Percentiles rank a stretch among this genome's conserved stretches.
Conservation (phyloP, 2,888 invertebrate species). For the Chalcosyrphus nemorum region DNA sequence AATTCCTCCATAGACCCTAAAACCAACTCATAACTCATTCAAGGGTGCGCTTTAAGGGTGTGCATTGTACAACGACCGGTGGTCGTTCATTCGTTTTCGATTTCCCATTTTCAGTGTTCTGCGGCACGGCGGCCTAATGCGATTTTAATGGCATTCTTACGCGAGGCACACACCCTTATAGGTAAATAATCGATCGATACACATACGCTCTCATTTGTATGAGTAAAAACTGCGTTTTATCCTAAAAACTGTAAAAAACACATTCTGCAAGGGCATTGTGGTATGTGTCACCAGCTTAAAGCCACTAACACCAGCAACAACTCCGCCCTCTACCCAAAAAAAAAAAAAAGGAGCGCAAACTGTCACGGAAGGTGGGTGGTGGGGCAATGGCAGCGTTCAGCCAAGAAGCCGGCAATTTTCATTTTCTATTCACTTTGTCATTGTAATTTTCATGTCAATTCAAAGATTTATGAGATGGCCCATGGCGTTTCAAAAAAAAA, state of each 20-base stretch:
- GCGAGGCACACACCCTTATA: slow-evolving; percentile 58
- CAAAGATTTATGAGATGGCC: slow-evolving; percentile 72
- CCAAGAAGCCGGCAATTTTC: slow-evolving; percentile 67
- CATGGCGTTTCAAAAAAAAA: slow-evolving; percentile 65
- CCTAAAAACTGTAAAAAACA: background rate
- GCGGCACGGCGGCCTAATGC: slow-evolving; percentile 53
- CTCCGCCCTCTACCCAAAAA: slow-evolving; percentile 20
- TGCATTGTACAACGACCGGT: slow-evolving; percentile 38
- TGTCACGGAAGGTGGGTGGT: slow-evolving; percentile 17
- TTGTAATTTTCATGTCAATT: slow-evolving; percentile 73
- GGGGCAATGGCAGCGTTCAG: background rate
- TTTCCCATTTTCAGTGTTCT: slow-evolving; percentile 59
- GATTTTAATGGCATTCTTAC: slow-evolving; percentile 70
- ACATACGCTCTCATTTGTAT: slow-evolving; percentile 2
- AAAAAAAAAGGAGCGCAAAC: slow-evolving; percentile 12
- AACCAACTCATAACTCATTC: slow-evolving; percentile 33
- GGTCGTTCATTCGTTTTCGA: slow-evolving; percentile 65
- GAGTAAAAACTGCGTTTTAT: slow-evolving; percentile 25
- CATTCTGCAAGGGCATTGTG: slow-evolving; percentile 24
- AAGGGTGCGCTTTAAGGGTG: slow-evolving; percentile 70
- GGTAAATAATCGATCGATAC: slow-evolving; percentile 58
- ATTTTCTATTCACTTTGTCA: slow-evolving; percentile 72
- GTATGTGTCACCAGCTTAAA: slow-evolving; percentile 44
- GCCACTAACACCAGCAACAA: slow-evolving; percentile 37
- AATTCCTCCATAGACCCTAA: background rate